phyloP scores from a whole-genome alignment of 2,888 invertebrate genomes.

The Zygaena filipendulae region DNA sequence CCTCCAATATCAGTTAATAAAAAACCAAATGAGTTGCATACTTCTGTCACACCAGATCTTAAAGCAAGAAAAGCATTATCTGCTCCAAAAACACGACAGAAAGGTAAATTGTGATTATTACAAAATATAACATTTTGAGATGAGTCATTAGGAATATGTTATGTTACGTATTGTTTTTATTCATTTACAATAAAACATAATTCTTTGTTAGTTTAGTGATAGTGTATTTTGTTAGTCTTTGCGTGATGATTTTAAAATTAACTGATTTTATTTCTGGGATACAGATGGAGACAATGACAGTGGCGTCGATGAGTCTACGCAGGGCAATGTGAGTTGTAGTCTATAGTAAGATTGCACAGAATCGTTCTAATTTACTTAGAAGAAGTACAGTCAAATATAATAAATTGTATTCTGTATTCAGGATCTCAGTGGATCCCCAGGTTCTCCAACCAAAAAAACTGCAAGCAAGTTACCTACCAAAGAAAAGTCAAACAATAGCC shows the following conservation, averaged over 20 bases:
- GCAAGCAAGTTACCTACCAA: slow-evolving; percentile 66
- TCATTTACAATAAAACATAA: no score
- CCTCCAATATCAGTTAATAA: slow-evolving; percentile 34
- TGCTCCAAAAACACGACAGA: slow-evolving; percentile 48
- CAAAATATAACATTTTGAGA: slow-evolving; percentile 22
- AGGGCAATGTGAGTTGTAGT: slow-evolving; percentile 76
- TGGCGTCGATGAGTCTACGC: slow-evolving; percentile 83
- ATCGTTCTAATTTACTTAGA: no score
- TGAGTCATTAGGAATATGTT: no score
- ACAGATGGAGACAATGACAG: slow-evolving; percentile 87
- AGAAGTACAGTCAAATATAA: no score
- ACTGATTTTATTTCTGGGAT: no score
- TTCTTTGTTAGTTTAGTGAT: no score
- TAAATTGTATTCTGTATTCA: slow-evolving; percentile 24
- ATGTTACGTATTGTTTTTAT: no score
- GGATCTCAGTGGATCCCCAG: slow-evolving; percentile 76
- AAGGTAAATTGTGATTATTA: slow-evolving; percentile 38
- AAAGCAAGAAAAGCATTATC: slow-evolving; percentile 52
- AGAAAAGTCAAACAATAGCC: slow-evolving; percentile 55
- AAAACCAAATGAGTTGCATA: slow-evolving; percentile 50
- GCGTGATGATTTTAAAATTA: no score
- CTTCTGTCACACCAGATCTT: slow-evolving; percentile 39
- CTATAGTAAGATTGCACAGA: slow-evolving; percentile 2
- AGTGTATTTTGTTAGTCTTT: no score
- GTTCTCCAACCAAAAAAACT: slow-evolving; percentile 80